A percentile compares a stretch with the other conserved stretches of the same genome.
Conservation (phyloP, 1,140 invertebrate species). For the Drosophila repletoides region DNA sequence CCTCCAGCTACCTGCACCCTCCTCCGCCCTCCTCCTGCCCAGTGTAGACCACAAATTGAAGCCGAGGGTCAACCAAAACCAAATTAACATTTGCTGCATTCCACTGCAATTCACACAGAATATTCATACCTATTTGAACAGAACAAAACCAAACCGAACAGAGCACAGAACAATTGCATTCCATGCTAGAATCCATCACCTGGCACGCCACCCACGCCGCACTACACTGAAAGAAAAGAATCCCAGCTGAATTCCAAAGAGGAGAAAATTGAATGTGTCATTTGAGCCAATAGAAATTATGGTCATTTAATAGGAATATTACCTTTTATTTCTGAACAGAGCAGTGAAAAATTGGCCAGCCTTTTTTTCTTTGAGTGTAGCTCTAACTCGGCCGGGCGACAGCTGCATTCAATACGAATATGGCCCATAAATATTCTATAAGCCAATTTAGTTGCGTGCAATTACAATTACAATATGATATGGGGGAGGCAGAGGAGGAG, state of each 20-base stretch:
- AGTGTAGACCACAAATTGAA: slow-evolving; percentile 21
- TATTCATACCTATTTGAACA: too few relatives aligned
- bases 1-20: not conserved
- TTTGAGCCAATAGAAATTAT: too few relatives aligned
- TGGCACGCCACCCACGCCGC: too few relatives aligned
- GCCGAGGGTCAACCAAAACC: slow-evolving; percentile 19
- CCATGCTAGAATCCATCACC: not conserved
- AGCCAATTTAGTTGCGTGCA: slow-evolving; percentile 65
- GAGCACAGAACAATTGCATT: slow-evolving; percentile 25
- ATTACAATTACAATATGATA: slow-evolving; percentile 63
- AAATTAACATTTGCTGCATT: slow-evolving; percentile 10
- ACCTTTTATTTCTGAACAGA: too few relatives aligned
- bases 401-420: slow-evolving; percentile 44
- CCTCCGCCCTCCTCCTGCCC: not conserved
- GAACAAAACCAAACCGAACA: too few relatives aligned
- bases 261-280: too few relatives aligned
- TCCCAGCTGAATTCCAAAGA: too few relatives aligned
- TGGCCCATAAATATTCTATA: slow-evolving; percentile 69
- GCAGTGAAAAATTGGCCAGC: too few relatives aligned
- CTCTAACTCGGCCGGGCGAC: not conserved
- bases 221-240: too few relatives aligned
- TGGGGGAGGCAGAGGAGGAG: not conserved
- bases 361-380: too few relatives aligned
- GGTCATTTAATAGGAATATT: too few relatives aligned
- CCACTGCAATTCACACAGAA: slow-evolving; percentile 16